A percentile compares a stretch with the other conserved stretches of the same genome.
These are phyloP conservation scores for Benthochromis sp. DNA, from an alignment of 2,113 vertebrate genomes.

Conservation along the genomic window DNA sequence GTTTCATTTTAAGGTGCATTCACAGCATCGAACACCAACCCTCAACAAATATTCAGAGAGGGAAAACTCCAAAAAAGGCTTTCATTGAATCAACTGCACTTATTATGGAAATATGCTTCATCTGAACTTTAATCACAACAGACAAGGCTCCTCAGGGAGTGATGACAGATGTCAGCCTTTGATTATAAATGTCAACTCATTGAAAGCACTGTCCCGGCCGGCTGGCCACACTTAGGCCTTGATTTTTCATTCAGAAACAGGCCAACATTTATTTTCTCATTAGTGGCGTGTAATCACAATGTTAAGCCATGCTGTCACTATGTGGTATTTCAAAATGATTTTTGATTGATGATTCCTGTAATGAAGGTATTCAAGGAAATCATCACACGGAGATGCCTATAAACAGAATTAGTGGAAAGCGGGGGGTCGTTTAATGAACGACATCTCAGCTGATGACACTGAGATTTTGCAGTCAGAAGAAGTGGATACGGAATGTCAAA, in stretches of 20 bases:
- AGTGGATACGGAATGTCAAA: neutral
- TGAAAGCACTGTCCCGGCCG: conserved; percentile 20
- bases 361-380: conserved; percentile 25
- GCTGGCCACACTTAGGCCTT: conserved; percentile 10
- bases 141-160: conserved; percentile 62
- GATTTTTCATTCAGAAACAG: conserved; percentile 34
- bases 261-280: conserved; percentile 56
- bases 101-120: conserved; percentile 59
- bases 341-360: conserved; percentile 39
- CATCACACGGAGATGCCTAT: neutral
- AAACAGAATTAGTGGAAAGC: neutral
- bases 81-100: neutral
- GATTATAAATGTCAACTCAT: conserved; percentile 65
- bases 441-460: neutral
- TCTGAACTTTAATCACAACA: conserved; percentile 60
- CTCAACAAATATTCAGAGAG: neutral
- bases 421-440: conserved; percentile 7
- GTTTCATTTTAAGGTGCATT: neutral
- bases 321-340: conserved; percentile 25
- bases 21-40: neutral
- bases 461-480: neutral
- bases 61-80: neutral
- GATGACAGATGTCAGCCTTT: conserved; percentile 69
- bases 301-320: conserved; percentile 19
- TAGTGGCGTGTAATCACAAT: conserved; percentile 30